These are phyloP conservation scores for Tautogolabrus adspersus DNA, from an alignment of 2,113 vertebrate species.

Conservation along the genomic window DNA sequence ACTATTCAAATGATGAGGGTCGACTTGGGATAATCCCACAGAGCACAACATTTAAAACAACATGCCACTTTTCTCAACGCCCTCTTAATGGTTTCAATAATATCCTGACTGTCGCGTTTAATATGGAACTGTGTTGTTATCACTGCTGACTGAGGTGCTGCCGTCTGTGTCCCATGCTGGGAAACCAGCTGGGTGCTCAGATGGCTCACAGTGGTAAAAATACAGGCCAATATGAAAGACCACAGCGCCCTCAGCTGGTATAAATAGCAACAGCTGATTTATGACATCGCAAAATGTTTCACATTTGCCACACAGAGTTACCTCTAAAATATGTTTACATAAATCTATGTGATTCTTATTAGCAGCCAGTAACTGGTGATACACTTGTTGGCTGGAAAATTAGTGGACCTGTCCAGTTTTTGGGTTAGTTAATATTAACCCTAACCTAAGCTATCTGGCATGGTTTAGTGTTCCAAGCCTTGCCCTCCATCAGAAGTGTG, in stretches of 20 bases:
- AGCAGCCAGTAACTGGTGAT: no score
- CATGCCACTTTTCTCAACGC: constrained; percentile 49
- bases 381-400: no score
- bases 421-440: no score
- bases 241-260: constrained; percentile 68
- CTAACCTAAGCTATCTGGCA: no score
- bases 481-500: no score
- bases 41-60: constrained; percentile 45
- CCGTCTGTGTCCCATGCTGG: constrained; percentile 56
- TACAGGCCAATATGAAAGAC: constrained; percentile 3
- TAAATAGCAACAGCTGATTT: not conserved
- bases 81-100: constrained; percentile 11
- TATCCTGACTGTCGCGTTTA: constrained; percentile 17
- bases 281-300: not conserved
- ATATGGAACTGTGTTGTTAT: constrained; percentile 38
- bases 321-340: not conserved
- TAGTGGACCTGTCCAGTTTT: no score
- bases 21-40: not conserved
- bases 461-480: no score
- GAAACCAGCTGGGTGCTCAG: constrained; percentile 62
- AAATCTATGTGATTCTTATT: no score
- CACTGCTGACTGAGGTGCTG: constrained; percentile 41
- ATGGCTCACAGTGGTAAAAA: constrained; percentile 30
- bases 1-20: not conserved
- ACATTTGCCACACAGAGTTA: not conserved